A percentile compares a stretch with the other conserved stretches of the same genome.
These are phyloP conservation scores for Poecilus cupreus DNA, from an alignment of 2,888 invertebrate genomes.

Conservation along the genomic window DNA sequence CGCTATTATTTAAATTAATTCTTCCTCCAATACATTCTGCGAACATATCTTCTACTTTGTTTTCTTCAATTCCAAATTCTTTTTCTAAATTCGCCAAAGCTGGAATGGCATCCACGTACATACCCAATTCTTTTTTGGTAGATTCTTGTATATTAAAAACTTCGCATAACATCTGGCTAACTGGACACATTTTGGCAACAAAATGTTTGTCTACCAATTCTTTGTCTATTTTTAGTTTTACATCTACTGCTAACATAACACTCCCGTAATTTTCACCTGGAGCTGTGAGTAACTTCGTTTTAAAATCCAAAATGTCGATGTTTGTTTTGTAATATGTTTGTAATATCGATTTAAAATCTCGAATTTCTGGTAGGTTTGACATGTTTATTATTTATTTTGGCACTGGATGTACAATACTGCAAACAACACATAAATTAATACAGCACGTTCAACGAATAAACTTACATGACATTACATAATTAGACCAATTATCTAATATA, in stretches of 20 bases:
- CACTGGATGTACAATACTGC: not conserved
- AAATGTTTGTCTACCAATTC: conserved; percentile 70
- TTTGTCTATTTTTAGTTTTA: conserved; percentile 67
- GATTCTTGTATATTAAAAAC: conserved; percentile 74
- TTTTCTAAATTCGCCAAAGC: conserved; percentile 71
- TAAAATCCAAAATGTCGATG: conserved; percentile 70
- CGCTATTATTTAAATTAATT: conserved; percentile 65
- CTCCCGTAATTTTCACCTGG: conserved; percentile 80
- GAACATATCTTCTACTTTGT: conserved; percentile 70
- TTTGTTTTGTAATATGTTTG: conserved; percentile 65
- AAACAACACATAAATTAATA: not conserved
- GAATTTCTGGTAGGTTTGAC: conserved; percentile 48
- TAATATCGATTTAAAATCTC: conserved; percentile 66
- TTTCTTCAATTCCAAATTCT: conserved; percentile 69
- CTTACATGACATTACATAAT: not conserved
- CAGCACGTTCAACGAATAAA: not conserved
- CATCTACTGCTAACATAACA: conserved; percentile 73
- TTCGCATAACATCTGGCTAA: conserved; percentile 75
- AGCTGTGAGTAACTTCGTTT: conserved; percentile 73
- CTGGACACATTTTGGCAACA: conserved; percentile 77
- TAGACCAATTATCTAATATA: not conserved
- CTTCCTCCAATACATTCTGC: conserved; percentile 74
- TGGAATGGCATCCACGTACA: conserved; percentile 73
- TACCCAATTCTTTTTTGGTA: conserved; percentile 74
- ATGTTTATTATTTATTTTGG: not conserved